Conservation (phyloP, 2,888 invertebrate species). For the Sinhomidia bicolor region DNA sequence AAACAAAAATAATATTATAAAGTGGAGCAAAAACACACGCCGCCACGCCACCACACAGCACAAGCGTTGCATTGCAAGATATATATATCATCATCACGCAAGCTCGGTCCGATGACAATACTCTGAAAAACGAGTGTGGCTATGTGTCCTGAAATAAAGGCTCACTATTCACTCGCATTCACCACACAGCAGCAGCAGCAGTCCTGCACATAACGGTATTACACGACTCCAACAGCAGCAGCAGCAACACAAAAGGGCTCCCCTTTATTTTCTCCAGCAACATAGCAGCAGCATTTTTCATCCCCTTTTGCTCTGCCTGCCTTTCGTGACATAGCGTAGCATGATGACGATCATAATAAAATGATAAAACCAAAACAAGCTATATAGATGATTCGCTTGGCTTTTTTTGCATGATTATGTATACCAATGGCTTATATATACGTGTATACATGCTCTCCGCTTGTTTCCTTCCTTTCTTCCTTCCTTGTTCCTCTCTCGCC, state of each 20-base stretch:
- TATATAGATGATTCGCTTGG: slow-evolving; percentile 18
- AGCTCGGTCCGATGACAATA: background rate
- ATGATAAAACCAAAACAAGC: slow-evolving; percentile 27
- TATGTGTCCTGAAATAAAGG: background rate
- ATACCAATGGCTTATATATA: slow-evolving; percentile 6
- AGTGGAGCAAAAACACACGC: background rate
- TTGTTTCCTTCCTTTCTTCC: slow-evolving; percentile 21
- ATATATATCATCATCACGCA: too few relatives aligned
- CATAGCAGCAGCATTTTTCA: background rate
- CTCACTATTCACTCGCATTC: background rate
- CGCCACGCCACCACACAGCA: background rate
- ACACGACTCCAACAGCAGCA: background rate
- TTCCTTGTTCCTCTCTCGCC: background rate
- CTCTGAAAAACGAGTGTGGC: background rate
- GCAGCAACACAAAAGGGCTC: slow-evolving; percentile 23
- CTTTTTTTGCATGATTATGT: slow-evolving; percentile 10
- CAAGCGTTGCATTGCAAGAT: slow-evolving; percentile 19
- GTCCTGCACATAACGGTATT: slow-evolving; percentile 30
- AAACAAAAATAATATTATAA: background rate
- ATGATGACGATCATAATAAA: background rate
- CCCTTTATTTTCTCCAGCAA: slow-evolving; percentile 13
- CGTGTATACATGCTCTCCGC: background rate
- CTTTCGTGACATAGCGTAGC: slow-evolving; percentile 44
- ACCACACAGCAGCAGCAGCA: background rate
- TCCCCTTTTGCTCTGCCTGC: slow-evolving; percentile 1